Base-by-base conservation (phyloP, 2,888 invertebrate species). In the Taenaris catops region DNA sequence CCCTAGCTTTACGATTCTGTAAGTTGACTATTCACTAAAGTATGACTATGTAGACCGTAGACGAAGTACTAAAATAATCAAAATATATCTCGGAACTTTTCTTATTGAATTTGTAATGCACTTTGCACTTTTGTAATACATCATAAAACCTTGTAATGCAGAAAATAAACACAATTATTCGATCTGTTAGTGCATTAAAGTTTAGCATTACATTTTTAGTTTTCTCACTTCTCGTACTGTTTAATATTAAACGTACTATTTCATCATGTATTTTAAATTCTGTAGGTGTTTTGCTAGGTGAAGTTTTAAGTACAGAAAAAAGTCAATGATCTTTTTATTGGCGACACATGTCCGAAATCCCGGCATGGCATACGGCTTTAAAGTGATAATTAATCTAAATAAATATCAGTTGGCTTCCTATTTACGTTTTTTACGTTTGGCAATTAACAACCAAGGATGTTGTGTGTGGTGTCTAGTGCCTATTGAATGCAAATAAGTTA, bases 311-410 rank as follows among this genome's bases (percentile, higher is more conserved):
- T 3, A 6, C 6, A n/a, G 3, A 1, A 14, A 19, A 6, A 9
- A 21, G 17, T 21, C 27, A 35, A 8, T 7, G 18, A 5, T 11
- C 19, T 29, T 10, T 29, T 25, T 12, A 36, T 19, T n/a, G 9
- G 24, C 28, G 35, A 24, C 18, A 4, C 24, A 17, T 28, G 3
- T n/a, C 35, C 28, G 24, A 28, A 34, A 8, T 4, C 14, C 3
- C 14, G 8, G 16, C 5, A 9, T 8, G 18, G 9, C 17, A 21
- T 7, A 16, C 5, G 23, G 21, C 21, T 11, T 8, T 5, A 2
- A 7, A 24, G 10, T 5, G 8, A 8, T 7, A 2, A 5, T 17
- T 17, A 9, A 8, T 10, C 17, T 27, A 6, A n/a, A n/a, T 27
- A 5, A 1, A 1, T 3, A 5, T 10, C 8, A 4, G 1, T 21